Evolutionary conservation across 2,888 invertebrate genomes (phyloP), one percentile per base, ranked within the genome.

Genomic region (Nomada flava): DNA sequence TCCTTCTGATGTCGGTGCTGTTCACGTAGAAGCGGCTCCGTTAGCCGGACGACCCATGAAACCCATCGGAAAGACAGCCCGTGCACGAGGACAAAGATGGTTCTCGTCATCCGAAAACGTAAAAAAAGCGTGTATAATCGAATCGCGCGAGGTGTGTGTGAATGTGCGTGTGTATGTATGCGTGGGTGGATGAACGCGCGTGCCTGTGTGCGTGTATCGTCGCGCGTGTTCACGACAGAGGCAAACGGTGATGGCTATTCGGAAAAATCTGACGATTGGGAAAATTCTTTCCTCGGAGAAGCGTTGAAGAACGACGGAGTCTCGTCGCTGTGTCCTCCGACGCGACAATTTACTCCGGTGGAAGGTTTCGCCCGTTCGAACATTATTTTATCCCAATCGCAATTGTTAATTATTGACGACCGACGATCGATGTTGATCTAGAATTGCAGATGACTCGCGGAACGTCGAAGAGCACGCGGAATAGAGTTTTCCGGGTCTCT

Each of bases 1-100:
- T 90, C 13, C 79, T 89, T 26, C 55, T 90, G 62, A 71, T 81
- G 53, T 60, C 84, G 44, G 76, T 77, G 23, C 73, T 91, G 67
- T 92, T 88, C 88, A 93, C 93, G 92, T 93, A 93, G 92, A 89
- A 91, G 76, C 64, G 73, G 65, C 75, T 75, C n/a, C 29, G 13
- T 29, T 55, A 64, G 52, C 42, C 52, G 36, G 57, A 76, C 75
- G 83, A 64, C 80, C 55, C 65, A 20, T 9, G 60, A 26, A 74
- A 44, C 77, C 77, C 65, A 74, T 70, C 68, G 57, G 67, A 62
- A 57, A 71, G 36, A 64, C 26, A 76, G 72, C 77, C 55, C 65
- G 36, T 23, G 63, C 26, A 55, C 64, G 67, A 65, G 59, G 69
- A 72, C 53, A 64, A 57, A 23, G 50, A 79, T 53, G 64, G 65